phyloP scores from a whole-genome alignment of 2,797 vertebrate genomes.

The Siniperca obscura region DNA sequence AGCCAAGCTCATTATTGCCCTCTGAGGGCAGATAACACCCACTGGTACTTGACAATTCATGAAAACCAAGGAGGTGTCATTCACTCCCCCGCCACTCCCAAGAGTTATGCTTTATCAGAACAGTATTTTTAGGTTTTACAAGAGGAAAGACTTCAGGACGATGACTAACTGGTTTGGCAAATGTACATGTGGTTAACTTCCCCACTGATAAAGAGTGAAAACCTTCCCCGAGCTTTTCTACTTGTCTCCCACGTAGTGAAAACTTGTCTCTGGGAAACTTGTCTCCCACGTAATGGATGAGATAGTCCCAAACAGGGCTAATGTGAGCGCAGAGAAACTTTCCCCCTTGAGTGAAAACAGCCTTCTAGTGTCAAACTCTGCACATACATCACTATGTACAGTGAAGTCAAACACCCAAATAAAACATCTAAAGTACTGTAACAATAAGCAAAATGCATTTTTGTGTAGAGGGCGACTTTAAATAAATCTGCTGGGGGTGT shows the following conservation, averaged over 20 bases:
- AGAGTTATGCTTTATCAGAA: background rate
- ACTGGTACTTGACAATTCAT: background rate
- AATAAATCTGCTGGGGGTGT: slow-evolving; percentile 1
- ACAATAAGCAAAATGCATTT: background rate
- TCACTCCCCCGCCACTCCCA: no score
- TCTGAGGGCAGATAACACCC: background rate
- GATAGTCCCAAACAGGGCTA: background rate
- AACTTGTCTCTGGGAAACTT: background rate
- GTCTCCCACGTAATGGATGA: background rate
- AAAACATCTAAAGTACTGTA: background rate
- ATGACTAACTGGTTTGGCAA: slow-evolving; percentile 9
- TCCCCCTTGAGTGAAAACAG: background rate
- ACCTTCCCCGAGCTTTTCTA: background rate
- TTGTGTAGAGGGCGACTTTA: background rate
- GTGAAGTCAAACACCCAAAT: background rate
- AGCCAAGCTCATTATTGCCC: background rate
- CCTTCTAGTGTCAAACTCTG: background rate
- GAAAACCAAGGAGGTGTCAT: background rate
- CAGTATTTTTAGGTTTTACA: background rate
- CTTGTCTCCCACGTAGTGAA: no score
- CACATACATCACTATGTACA: background rate
- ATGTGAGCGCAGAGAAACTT: background rate
- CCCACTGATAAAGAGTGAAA: slow-evolving; percentile 5
- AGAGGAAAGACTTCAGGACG: background rate
- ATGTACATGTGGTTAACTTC: background rate